Base-by-base conservation (phyloP, 2,113 vertebrate genomes). In the Hemicordylus capensis region DNA sequence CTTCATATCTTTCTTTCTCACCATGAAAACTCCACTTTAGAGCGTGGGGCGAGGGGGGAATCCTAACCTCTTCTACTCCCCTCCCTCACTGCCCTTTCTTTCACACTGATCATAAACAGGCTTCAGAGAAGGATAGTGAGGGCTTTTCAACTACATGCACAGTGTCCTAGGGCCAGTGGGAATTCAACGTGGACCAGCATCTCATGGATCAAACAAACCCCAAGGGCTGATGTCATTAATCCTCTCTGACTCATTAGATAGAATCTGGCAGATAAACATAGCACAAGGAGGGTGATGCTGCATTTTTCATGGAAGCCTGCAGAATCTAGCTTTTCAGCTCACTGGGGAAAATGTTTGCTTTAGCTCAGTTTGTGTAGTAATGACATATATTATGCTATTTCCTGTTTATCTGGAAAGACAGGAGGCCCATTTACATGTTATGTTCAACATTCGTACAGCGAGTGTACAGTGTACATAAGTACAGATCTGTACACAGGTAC, bases 291-390 rank as follows among this genome's bases (percentile, higher is more conserved):
- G 83, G 76, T 87, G 89, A 69, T 22, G 46, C 7, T 81, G 4
- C 79, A 78, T 86, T 87, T 91, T 94, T 88, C 69, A 39, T 51
- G 73, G 80, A 64, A 89, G 70, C n/a, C 66, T 84, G 82, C 73
- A 37, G 83, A 51, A 64, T 69, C 64, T 51, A 61, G 51, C 84
- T 85, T 61, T 89, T 79, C 24, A 19, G 51, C 46, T 91, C 86
- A 91, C 91, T 83, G 51, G 89, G 88, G 89, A 91, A 31, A 83
- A 69, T 54, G 11, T 70, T 87, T 51, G 72, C 78, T 81, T 34
- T 4, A 0, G 86, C 77, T 91, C 79, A 70, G 76, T 74, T 85
- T 88, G 15, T 73, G 78, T 85, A 77, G 85, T 80, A 73, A 61
- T 76, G 70, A 88, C 2, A 42, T 63, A 24, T 86, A 77, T 82